Conservation (phyloP, 92 coral and sea anemone species). For the Siderastrea radians region DNA sequence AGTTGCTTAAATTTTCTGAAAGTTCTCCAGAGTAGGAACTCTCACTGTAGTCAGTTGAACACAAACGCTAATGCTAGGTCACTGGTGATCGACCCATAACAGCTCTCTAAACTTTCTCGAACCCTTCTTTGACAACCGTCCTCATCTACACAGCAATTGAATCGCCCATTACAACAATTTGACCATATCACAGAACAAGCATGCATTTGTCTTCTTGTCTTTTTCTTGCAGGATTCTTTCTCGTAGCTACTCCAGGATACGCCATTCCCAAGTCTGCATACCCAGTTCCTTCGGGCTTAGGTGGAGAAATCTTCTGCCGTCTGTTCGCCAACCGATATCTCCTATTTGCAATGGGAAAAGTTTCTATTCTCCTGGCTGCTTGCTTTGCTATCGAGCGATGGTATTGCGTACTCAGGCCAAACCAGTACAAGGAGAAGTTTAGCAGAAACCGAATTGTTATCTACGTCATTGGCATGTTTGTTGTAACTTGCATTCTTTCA, state of each 20-base stretch:
- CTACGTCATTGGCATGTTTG: conserved; percentile 20
- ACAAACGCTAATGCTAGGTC: no score
- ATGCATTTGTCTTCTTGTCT: not conserved
- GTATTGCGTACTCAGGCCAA: conserved; percentile 65
- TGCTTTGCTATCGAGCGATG: conserved; percentile 75
- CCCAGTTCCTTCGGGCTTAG: conserved; percentile 47
- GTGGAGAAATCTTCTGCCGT: conserved; percentile 69
- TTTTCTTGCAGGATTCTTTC: conserved; percentile 34
- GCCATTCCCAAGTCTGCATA: conserved; percentile 29
- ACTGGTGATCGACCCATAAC: no score
- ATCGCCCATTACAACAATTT: no score
- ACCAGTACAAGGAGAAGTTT: conserved; percentile 52
- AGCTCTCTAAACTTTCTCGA: no score
- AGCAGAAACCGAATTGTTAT: conserved; percentile 41
- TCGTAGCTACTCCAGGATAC: conserved; percentile 47
- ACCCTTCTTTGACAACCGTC: no score
- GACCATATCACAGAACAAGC: no score
- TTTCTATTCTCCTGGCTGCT: conserved; percentile 61
- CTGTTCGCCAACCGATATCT: conserved; percentile 58
- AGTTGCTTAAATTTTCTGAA: no score
- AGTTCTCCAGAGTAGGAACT: no score
- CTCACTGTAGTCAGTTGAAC: no score
- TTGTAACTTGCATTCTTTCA: conserved; percentile 40
- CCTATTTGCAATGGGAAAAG: conserved; percentile 67
- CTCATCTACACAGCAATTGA: no score